Evolutionary conservation across 2,888 invertebrate genomes (phyloP).

Genomic region (Xanthorhoe designata): DNA sequence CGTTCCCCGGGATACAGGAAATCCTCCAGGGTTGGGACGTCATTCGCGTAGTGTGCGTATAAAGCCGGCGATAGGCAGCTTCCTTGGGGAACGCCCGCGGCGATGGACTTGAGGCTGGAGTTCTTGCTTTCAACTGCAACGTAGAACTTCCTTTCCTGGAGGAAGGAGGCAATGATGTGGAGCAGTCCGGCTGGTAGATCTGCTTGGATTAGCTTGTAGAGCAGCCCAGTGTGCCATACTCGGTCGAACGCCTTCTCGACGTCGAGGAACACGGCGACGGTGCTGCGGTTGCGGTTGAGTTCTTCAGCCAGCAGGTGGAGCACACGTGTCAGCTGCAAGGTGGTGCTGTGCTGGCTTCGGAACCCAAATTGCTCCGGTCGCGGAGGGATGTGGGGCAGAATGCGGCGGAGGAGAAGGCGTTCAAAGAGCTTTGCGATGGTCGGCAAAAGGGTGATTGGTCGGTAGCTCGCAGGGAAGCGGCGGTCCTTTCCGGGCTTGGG

Average conservation of each 20-base stretch:
- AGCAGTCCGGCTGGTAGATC: not conserved
- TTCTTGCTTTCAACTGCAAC: not conserved
- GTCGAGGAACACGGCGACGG: conserved; percentile 48
- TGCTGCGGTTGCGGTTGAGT: conserved; percentile 31
- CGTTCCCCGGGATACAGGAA: not conserved
- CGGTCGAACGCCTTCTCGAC: conserved; percentile 46
- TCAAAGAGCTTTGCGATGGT: conserved; percentile 43
- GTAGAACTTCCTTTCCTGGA: not conserved
- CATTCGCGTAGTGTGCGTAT: conserved; percentile 41
- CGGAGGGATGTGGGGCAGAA: not conserved
- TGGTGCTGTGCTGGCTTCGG: conserved; percentile 44
- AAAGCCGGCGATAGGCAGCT: conserved; percentile 35
- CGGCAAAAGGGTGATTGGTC: conserved; percentile 25
- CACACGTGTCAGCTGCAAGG: conserved; percentile 45
- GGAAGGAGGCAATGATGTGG: not conserved
- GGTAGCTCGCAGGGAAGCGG: conserved; percentile 37
- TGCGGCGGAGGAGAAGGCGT: conserved; percentile 28
- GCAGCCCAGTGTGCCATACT: conserved; percentile 52
- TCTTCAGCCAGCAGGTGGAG: conserved; percentile 39
- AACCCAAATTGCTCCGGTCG: conserved; percentile 45
- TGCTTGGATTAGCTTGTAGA: conserved; percentile 40
- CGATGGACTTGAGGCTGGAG: conserved; percentile 2
- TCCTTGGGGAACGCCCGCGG: conserved; percentile 17
- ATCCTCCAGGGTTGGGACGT: conserved; percentile 32
- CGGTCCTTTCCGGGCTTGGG: conserved; percentile 45